Percentiles rank a stretch among this genome's conserved stretches.
phyloP scores from a whole-genome alignment of 2,113 vertebrate species.

The Pogonocichla stellata region DNA sequence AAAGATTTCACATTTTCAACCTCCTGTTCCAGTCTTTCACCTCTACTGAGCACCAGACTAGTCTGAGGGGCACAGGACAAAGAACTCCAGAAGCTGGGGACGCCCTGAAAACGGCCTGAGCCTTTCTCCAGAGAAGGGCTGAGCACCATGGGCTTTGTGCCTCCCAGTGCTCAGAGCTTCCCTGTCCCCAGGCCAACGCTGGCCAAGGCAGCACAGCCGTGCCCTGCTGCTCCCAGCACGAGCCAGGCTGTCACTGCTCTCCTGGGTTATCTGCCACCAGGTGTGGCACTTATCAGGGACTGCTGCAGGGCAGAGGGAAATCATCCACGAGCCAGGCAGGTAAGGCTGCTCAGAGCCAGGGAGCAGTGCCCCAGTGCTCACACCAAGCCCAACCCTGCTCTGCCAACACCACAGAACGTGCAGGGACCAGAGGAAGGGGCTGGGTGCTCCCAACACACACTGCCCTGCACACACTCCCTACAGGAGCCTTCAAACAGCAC shows the following conservation, averaged over 20 bases:
- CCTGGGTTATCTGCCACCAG: background rate
- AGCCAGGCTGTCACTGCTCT: too few relatives aligned
- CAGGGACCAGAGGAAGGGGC: background rate
- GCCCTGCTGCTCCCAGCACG: background rate
- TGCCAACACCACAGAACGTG: background rate
- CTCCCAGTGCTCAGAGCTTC: too few relatives aligned
- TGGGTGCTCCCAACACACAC: background rate
- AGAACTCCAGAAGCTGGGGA: background rate
- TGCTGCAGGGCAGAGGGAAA: background rate
- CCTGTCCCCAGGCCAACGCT: accelerated
- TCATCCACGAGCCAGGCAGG: background rate
- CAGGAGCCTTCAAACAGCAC: background rate
- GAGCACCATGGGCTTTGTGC: accelerated
- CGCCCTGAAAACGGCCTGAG: background rate
- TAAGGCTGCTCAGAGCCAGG: background rate
- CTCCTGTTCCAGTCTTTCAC: background rate
- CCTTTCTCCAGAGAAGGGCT: background rate
- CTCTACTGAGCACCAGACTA: background rate
- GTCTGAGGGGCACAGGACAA: background rate
- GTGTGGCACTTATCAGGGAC: background rate
- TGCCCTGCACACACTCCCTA: background rate
- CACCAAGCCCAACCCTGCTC: background rate
- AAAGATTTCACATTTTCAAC: slow-evolving; percentile 24
- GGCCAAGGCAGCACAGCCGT: background rate
- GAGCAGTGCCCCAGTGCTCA: background rate